phyloP scores from a whole-genome alignment of 1,140 invertebrate genomes.

The Drosophila tsacasi region DNA sequence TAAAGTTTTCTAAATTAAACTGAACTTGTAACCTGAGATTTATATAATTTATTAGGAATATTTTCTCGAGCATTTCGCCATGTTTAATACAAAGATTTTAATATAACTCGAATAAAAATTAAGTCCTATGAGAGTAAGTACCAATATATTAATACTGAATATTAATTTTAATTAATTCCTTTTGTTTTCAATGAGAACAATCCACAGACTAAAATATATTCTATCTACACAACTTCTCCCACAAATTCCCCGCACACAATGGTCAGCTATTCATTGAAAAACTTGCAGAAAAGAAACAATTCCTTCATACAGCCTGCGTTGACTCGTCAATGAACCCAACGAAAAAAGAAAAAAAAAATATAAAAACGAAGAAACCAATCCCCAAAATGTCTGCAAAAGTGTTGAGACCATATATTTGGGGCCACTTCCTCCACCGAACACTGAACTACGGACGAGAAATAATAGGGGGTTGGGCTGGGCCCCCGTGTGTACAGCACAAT shows the following conservation, averaged over 20 bases:
- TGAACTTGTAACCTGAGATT: too few relatives aligned
- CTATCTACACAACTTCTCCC: not conserved
- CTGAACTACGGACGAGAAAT: constrained; percentile 21
- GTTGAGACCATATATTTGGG: constrained; percentile 44
- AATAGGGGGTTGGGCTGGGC: constrained; percentile 30
- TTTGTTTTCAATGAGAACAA: not conserved
- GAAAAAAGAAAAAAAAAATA: not conserved
- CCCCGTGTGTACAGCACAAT: not conserved
- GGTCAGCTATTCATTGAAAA: constrained; percentile 19
- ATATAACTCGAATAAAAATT: not conserved
- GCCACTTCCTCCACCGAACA: constrained; percentile 15
- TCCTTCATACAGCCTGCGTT: constrained; percentile 6
- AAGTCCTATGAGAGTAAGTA: too few relatives aligned
- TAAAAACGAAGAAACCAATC: constrained; percentile 10
- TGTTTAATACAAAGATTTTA: not conserved
- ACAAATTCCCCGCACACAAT: constrained; percentile 5
- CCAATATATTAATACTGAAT: too few relatives aligned
- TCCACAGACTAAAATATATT: not conserved
- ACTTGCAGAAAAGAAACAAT: constrained; percentile 6
- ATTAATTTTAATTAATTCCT: not conserved
- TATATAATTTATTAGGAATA: not conserved
- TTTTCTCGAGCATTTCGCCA: not conserved
- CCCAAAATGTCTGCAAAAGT: constrained; percentile 18
- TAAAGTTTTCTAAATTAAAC: too few relatives aligned
- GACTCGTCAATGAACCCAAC: constrained; percentile 19